A percentile compares a stretch with the other conserved stretches of the same genome.
phyloP scores from a whole-genome alignment of 2,113 vertebrate genomes.

The Catharus bicknelli region DNA sequence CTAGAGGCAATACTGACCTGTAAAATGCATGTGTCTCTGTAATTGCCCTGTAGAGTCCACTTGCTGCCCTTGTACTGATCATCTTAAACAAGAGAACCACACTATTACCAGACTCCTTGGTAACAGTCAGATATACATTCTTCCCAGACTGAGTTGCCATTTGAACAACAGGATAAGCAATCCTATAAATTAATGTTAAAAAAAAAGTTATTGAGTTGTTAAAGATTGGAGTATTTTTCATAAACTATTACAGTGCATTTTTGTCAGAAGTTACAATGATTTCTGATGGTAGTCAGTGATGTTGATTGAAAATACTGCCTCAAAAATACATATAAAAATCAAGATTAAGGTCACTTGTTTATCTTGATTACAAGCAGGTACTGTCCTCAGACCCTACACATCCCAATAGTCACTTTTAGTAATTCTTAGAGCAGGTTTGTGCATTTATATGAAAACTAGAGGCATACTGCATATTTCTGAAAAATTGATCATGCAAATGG shows the following conservation, averaged over 20 bases:
- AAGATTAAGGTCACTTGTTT: neutral
- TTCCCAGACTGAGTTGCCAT: slow-evolving; percentile 98
- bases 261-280: neutral
- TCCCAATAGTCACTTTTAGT: neutral
- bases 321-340: neutral
- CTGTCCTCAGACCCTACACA: neutral
- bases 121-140: slow-evolving; percentile 93
- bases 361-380: neutral
- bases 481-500: neutral
- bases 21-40: slow-evolving; percentile 98
- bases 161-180: slow-evolving; percentile 96
- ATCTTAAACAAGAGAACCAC: slow-evolving; percentile 93
- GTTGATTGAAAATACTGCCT: neutral
- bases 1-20: slow-evolving; percentile 76
- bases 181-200: slow-evolving; percentile 58
- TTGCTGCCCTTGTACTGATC: slow-evolving; percentile 95
- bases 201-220: neutral
- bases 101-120: slow-evolving; percentile 91
- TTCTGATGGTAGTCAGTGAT: neutral
- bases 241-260: neutral
- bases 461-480: neutral
- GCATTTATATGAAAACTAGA: neutral
- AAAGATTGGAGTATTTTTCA: neutral
- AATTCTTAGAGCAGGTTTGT: neutral
- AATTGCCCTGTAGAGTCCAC: slow-evolving; percentile 93